phyloP scores from a whole-genome alignment of 2,113 vertebrate species.

The Atlantisia rogersi region DNA sequence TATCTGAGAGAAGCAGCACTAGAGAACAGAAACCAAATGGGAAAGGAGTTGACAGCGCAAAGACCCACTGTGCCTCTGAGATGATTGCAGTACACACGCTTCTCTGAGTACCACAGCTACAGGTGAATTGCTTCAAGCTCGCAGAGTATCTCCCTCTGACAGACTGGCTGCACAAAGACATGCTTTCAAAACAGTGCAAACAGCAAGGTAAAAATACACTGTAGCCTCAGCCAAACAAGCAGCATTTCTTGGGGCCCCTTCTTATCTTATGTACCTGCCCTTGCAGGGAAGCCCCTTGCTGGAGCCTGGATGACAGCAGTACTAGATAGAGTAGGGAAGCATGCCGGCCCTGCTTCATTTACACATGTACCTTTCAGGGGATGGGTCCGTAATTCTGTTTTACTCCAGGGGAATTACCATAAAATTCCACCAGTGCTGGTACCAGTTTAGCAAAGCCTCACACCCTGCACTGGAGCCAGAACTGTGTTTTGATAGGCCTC shows the following conservation, averaged over 20 bases:
- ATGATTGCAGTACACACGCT: not conserved
- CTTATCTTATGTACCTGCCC: not conserved
- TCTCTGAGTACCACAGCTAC: not conserved
- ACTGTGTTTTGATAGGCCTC: not conserved
- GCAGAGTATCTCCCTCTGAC: not conserved
- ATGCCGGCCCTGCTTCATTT: not conserved
- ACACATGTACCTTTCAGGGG: accelerated
- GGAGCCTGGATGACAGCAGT: not conserved
- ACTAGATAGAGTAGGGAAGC: not conserved
- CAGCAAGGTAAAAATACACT: not conserved
- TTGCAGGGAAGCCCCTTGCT: not conserved
- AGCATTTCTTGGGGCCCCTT: not conserved
- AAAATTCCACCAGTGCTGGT: not conserved
- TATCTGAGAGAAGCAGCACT: not conserved
- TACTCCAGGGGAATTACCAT: not conserved
- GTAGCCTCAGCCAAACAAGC: not conserved
- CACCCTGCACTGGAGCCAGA: not conserved
- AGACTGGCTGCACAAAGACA: not conserved
- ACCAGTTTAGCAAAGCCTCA: not conserved
- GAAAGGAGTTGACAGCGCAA: not conserved
- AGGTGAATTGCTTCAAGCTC: not conserved
- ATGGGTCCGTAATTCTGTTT: not conserved
- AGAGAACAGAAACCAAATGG: not conserved
- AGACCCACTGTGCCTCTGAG: not conserved
- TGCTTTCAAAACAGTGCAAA: not conserved